Conservation (phyloP, 2,113 vertebrate genomes). For the Poeciliopsis occidentalis region DNA sequence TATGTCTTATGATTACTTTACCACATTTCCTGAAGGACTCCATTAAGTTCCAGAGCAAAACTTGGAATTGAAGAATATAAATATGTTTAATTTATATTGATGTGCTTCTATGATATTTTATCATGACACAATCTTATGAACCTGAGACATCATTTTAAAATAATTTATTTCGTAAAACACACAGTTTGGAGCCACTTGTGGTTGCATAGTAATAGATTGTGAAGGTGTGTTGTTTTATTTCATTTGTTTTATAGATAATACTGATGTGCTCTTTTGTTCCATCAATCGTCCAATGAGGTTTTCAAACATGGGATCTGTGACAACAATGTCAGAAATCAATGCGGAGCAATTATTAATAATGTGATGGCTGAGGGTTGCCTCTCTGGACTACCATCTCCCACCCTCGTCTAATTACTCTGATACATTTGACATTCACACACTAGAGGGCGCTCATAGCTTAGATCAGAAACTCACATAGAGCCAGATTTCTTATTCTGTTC, state of each 20-base stretch:
- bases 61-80: too few species aligned
- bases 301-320: not conserved
- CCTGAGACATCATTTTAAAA: not conserved
- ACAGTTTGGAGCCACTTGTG: not conserved
- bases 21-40: not conserved
- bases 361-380: not conserved
- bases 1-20: not conserved
- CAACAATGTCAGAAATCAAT: not conserved
- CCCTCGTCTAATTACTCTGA: not conserved
- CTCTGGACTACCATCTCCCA: conserved; percentile 11
- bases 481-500: conserved; percentile 2
- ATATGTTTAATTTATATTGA: not conserved
- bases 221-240: not conserved
- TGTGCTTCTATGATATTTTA: not conserved
- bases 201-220: not conserved
- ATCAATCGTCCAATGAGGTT: not conserved
- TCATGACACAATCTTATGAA: not conserved
- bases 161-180: not conserved
- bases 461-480: not conserved
- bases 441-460: conserved; percentile 67
- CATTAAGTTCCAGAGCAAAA: not conserved
- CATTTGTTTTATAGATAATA: not conserved
- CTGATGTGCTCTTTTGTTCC: not conserved
- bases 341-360: conserved; percentile 18
- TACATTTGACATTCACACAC: conserved; percentile 25